Conservation (phyloP, 2,113 vertebrate species). For the Odobenus rosmarus region DNA sequence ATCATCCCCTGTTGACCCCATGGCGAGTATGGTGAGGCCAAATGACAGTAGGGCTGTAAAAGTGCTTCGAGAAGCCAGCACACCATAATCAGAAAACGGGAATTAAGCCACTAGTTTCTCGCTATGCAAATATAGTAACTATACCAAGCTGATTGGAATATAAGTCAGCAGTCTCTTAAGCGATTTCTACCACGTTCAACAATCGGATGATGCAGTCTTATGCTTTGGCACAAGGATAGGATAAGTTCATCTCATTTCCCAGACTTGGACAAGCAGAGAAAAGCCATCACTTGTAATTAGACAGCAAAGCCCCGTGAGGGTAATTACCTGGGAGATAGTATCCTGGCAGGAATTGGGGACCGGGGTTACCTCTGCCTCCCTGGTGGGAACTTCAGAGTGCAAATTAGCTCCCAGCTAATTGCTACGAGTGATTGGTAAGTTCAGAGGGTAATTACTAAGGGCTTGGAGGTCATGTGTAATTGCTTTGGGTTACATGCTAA, state of each 20-base stretch:
- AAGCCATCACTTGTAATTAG: background rate
- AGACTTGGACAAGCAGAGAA: background rate
- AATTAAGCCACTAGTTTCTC: background rate
- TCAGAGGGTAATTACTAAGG: conserved; percentile 64
- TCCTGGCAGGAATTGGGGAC: conserved; percentile 21
- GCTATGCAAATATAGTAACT: background rate
- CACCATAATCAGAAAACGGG: background rate
- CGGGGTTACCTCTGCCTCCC: conserved; percentile 33
- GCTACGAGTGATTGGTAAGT: conserved; percentile 67
- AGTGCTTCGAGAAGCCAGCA: background rate
- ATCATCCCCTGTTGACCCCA: background rate
- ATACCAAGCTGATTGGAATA: background rate
- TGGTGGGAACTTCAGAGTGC: conserved; percentile 47
- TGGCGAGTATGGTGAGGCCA: background rate
- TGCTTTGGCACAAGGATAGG: background rate
- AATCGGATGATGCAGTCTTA: background rate
- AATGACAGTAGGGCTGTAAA: background rate
- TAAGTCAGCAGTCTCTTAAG: background rate
- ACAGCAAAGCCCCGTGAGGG: background rate
- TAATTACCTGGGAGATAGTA: conserved; percentile 37
- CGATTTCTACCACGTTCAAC: background rate
- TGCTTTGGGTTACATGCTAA: conserved; percentile 54
- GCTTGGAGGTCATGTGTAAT: conserved; percentile 62
- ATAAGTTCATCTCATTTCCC: background rate
- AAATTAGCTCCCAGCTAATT: conserved; percentile 70